Conservation (phyloP, 2,113 vertebrate genomes). For the Ellobius talpinus region DNA sequence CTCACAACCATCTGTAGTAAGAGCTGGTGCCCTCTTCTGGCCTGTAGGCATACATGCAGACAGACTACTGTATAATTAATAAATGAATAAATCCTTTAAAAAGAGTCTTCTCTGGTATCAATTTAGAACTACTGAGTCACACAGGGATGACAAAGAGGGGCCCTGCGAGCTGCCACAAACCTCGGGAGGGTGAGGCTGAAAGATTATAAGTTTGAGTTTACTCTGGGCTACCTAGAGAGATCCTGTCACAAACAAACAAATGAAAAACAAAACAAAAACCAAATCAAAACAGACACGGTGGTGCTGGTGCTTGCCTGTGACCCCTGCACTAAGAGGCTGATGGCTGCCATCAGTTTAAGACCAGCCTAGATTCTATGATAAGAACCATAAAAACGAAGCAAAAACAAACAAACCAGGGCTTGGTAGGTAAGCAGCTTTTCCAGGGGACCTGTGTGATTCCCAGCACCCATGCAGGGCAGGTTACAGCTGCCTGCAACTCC, state of each 20-base stretch:
- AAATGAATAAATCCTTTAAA: background rate
- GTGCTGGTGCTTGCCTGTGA: background rate
- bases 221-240: background rate
- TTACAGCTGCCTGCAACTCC: background rate
- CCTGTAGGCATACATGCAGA: no score
- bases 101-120: background rate
- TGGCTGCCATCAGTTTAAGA: background rate
- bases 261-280: no score
- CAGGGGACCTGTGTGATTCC: no score
- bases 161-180: no score
- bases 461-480: no score
- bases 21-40: no score
- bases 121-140: background rate
- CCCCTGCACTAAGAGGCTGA: background rate
- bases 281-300: background rate
- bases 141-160: background rate
- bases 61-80: no score
- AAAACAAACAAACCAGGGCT: background rate
- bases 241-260: background rate
- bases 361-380: background rate
- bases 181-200: background rate
- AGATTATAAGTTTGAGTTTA: background rate
- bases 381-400: background rate
- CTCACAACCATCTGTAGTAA: no score
- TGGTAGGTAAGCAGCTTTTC: background rate